phyloP scores from a whole-genome alignment of 30 jellyfish, hydroid and myxozoan genomes.

The Turritopsis dohrnii region DNA sequence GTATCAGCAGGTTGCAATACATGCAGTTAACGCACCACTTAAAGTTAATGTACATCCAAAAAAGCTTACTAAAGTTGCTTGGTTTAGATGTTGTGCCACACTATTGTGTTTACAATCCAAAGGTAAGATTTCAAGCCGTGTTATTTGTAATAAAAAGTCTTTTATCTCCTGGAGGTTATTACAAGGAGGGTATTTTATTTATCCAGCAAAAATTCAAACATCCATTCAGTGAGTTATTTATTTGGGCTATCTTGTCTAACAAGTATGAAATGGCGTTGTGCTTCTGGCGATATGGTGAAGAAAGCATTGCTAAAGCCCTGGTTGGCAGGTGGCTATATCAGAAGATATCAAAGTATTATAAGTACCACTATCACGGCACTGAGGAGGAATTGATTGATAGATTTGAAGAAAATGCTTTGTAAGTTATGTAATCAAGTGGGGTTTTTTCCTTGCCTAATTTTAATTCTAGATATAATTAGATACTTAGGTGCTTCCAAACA shows the following conservation, averaged over 20 bases:
- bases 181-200: too few relatives aligned
- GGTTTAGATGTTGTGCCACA: not conserved
- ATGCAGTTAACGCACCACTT: not conserved
- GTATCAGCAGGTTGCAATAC: not conserved
- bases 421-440: too few relatives aligned
- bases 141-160: too few relatives aligned
- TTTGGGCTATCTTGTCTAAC: constrained; percentile 72
- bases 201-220: constrained; percentile 9
- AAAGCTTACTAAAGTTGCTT: not conserved
- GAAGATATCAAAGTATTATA: not conserved
- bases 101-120: not conserved
- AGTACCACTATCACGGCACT: not conserved
- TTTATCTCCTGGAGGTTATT: too few relatives aligned
- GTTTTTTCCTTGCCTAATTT: not conserved
- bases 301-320: constrained; percentile 65
- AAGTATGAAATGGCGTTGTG: constrained; percentile 66
- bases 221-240: constrained; percentile 55
- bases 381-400: not conserved
- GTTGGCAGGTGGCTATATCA: constrained; percentile 60
- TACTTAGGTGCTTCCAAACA: too few relatives aligned
- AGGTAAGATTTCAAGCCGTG: too few relatives aligned
- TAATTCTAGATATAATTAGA: too few relatives aligned
- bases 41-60: not conserved
- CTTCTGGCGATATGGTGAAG: constrained; percentile 58
- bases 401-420: not conserved